These are phyloP conservation scores for Polypedilum vanderplanki DNA, from an alignment of 1,140 invertebrate genomes.

Conservation along the genomic window DNA sequence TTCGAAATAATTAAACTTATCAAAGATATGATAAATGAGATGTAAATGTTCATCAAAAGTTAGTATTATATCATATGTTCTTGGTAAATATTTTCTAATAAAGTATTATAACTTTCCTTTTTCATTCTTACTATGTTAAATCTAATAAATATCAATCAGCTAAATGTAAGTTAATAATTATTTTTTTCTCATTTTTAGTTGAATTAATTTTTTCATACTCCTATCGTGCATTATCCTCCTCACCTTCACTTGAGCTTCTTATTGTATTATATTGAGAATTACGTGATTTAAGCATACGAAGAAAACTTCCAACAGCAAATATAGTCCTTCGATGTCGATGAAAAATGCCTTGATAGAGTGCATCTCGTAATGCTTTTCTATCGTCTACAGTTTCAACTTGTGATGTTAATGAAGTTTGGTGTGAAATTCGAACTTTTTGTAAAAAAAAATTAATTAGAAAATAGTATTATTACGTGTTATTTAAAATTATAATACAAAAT, in stretches of 20 bases:
- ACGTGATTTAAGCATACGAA: constrained; percentile 69
- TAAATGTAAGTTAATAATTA: background rate
- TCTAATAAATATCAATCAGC: too few relatives aligned
- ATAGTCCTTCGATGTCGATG: constrained; percentile 70
- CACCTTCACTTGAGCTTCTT: constrained; percentile 45
- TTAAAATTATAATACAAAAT: background rate
- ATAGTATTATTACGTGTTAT: too few relatives aligned
- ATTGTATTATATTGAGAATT: constrained; percentile 75
- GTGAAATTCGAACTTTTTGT: constrained; percentile 37
- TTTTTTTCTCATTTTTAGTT: background rate
- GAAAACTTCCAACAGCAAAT: constrained; percentile 68
- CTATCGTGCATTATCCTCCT: constrained; percentile 44
- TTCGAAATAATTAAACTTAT: too few relatives aligned
- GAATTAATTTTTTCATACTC: constrained; percentile 30
- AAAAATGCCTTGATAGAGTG: constrained; percentile 72
- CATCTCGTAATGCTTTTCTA: constrained; percentile 53
- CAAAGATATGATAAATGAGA: too few relatives aligned
- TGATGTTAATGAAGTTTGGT: constrained; percentile 43
- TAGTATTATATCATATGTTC: too few relatives aligned
- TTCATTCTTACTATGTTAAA: too few relatives aligned
- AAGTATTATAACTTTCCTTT: too few relatives aligned
- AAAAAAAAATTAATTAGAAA: constrained; percentile 31
- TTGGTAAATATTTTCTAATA: too few relatives aligned
- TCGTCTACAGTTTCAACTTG: constrained; percentile 42
- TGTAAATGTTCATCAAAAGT: too few relatives aligned